These are phyloP conservation scores for Neoarius graeffei DNA, from an alignment of 2,113 vertebrate species.

Conservation along the genomic window DNA sequence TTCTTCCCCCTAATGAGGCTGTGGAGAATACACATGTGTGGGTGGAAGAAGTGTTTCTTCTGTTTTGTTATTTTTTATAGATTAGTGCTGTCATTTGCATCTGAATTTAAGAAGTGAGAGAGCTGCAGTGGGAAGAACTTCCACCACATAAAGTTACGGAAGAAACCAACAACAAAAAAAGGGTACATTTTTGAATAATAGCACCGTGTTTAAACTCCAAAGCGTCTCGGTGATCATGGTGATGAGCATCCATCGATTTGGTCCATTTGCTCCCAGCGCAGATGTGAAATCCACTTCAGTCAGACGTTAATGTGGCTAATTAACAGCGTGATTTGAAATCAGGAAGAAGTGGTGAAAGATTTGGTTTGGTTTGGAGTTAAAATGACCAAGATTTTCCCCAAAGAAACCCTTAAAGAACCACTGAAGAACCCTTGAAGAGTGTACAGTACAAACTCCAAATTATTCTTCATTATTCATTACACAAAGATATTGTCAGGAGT, in stretches of 20 bases:
- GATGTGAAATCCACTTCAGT: constrained; percentile 43
- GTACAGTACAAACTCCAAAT: background rate
- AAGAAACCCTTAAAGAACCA: background rate
- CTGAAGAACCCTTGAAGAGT: background rate
- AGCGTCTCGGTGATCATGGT: constrained; percentile 24
- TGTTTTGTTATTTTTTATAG: constrained; percentile 2
- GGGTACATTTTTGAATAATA: background rate
- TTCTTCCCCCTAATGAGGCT: background rate
- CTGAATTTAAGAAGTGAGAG: constrained; percentile 25
- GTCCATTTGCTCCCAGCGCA: constrained; percentile 34
- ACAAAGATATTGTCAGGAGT: background rate
- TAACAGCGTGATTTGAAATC: constrained; percentile 39
- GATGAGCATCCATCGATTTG: constrained; percentile 30
- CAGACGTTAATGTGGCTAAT: constrained; percentile 42
- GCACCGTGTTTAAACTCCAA: constrained; percentile 43
- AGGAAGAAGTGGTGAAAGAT: constrained; percentile 23
- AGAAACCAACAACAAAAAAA: constrained; percentile 5
- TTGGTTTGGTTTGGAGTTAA: background rate
- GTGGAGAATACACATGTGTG: background rate
- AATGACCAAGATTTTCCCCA: background rate
- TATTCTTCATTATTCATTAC: background rate
- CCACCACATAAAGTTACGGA: background rate
- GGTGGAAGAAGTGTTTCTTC: background rate
- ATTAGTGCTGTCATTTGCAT: constrained; percentile 38
- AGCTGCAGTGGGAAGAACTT: background rate